Evolutionary conservation across 2,797 vertebrate genomes (phyloP), one percentile per base, ranked within the genome.

Genomic region (Menidia menidia): DNA sequence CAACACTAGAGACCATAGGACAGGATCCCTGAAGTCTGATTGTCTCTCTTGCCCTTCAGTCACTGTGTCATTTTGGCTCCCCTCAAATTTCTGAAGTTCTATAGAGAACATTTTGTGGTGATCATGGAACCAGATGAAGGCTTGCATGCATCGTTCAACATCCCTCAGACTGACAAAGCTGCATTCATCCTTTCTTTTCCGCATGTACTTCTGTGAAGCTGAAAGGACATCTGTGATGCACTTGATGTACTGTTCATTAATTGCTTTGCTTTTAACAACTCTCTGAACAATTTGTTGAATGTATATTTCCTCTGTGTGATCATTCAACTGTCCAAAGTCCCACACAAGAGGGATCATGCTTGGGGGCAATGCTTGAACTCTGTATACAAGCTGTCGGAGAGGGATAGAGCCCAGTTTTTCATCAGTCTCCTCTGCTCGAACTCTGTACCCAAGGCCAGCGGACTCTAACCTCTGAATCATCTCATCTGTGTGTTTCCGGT

Each of bases 261-360:
- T 68, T 0, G 0, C 44, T 51, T 93, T 56, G 0, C 78, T 89
- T 39, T 87, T 75, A 0, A 87, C 80, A 10, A 96, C 92, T 39
- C 96, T 93, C 83, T 96, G 95, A 0, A 98, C 95, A 7, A 99
- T 98, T 89, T 99, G 98, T 45, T 95, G 92, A 60, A 98, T 97
- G 73, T 99, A 99, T 57, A 95, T 93, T 80, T 92, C 95, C 59
- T 99, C 98, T 0, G 96, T 92, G 0, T 79, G 10, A 70, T 95
- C 88, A 68, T 96, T 96, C 69, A 99, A 91, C 73, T 99, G 98
- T 57, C 98, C 98, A 15, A 99, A 99, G 84, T 99, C 98, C 98
- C 98, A 99, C 30, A 99, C 97, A 53, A 99, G 84, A 0, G 97
- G 97, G 64, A 97, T 94, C 93, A 99, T 95, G 90, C 98, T 98